These are phyloP conservation scores for Linepithema humile DNA, from an alignment of 1,140 invertebrate genomes.

Conservation along the genomic window DNA sequence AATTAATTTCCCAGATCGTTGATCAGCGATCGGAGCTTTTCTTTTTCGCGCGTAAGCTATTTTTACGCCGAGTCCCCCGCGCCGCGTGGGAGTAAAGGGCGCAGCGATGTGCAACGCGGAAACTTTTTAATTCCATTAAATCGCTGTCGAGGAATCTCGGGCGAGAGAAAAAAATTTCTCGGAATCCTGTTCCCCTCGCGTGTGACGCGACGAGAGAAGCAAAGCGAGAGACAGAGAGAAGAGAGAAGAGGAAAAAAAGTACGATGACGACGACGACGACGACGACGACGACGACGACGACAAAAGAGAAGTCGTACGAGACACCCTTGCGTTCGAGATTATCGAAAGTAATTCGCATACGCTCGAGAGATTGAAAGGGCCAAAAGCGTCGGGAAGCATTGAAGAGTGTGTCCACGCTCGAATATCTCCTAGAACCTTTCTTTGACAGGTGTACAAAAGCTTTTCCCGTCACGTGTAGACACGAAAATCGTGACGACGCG, in stretches of 20 bases:
- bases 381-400: slow-evolving; percentile 2
- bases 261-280: not conserved
- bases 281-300: not conserved
- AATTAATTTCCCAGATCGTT: slow-evolving; percentile 72
- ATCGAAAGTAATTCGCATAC: slow-evolving; percentile 47
- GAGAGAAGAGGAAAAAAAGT: not conserved
- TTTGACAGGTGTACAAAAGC: slow-evolving; percentile 14
- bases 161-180: slow-evolving; percentile 29
- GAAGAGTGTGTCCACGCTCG: not conserved
- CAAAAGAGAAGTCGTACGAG: slow-evolving; percentile 28
- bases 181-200: slow-evolving; percentile 20
- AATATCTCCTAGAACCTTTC: slow-evolving; percentile 19
- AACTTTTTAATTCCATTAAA: slow-evolving; percentile 65
- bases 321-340: slow-evolving; percentile 30
- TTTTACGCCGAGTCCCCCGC: slow-evolving; percentile 13
- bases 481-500: not conserved
- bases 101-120: slow-evolving; percentile 51
- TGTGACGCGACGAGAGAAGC: not conserved
- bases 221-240: not conserved
- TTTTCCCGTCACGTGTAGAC: not conserved
- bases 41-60: slow-evolving; percentile 61
- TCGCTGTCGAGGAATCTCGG: slow-evolving; percentile 48
- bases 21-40: slow-evolving; percentile 66
- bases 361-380: slow-evolving; percentile 16
- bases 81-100: slow-evolving; percentile 59